Evolutionary conservation across 2,888 invertebrate genomes (phyloP), one percentile per base, ranked within the genome.

Genomic region (Chymomyza fuscimana): DNA sequence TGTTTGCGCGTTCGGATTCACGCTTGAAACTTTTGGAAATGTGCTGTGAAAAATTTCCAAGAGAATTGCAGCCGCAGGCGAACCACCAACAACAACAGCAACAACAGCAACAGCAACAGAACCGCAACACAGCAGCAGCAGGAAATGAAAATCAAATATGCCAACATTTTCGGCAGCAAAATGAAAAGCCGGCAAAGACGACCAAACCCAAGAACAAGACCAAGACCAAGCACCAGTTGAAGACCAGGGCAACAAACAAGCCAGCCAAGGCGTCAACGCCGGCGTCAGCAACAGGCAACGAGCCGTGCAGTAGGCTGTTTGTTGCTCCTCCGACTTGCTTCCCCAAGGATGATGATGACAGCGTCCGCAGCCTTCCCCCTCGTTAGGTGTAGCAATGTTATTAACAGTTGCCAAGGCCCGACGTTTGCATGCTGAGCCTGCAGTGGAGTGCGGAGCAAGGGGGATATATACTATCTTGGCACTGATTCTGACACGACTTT

Each of bases 321-420:
- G 25, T 32, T 32, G 7, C 32, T 56, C 12, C 16, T 25, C 15
- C 22, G 12, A 46, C 40, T 15, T 12, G 12, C 40, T 46, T 12
- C 40, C 40, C 40, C 54, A 64, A 22, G 9, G 16, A 25, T 25
- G 51, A 7, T 59, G 29, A 59, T 15, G 29, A 59, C 36, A 60
- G 16, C 29, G 36, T 1, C 10, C 7, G 7, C 32, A 32, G 7
- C 9, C 3, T 32, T 6, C n/a, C 67, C 25, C 64, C 56, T 63
- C 58, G 56, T 52, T 36, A 66, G 63, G 56, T 70, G 65, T 64
- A 69, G 79, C 78, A 81, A 81, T 79, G 78, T 83, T 86, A 82
- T 86, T 83, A 86, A 68, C 65, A 70, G 74, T 29, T 40, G 51
- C 64, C 65, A 56, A 25, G 56, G 15, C 61, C 32, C 19, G 63